phyloP scores from a whole-genome alignment of 2,113 vertebrate species.

The Pachycephala philippinensis region DNA sequence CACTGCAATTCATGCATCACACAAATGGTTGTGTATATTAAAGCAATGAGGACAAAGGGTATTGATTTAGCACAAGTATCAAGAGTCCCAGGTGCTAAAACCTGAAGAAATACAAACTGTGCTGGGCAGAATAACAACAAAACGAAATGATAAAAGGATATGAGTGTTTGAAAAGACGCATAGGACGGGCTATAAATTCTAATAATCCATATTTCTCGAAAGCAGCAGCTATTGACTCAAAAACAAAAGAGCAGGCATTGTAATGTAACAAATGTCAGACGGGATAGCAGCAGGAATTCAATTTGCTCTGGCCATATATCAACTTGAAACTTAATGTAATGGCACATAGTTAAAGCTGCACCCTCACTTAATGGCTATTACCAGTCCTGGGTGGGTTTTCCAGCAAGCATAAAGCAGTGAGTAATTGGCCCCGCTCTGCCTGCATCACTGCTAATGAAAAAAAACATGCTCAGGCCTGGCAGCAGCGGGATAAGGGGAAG shows the following conservation, averaged over 20 bases:
- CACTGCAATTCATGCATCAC: constrained; percentile 67
- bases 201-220: constrained; percentile 75
- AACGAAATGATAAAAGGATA: constrained; percentile 70
- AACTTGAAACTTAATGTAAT: constrained; percentile 65
- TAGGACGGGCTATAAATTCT: constrained; percentile 68
- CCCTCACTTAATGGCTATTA: constrained; percentile 67
- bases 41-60: constrained; percentile 67
- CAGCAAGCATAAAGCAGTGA: constrained; percentile 58
- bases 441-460: constrained; percentile 41
- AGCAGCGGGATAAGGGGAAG: background rate
- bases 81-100: constrained; percentile 67
- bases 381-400: constrained; percentile 61
- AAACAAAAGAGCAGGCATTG: constrained; percentile 68
- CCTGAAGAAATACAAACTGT: constrained; percentile 64
- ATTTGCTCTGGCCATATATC: constrained; percentile 66
- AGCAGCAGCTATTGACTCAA: constrained; percentile 71
- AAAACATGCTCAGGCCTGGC: background rate
- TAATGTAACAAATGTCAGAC: constrained; percentile 70
- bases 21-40: constrained; percentile 67
- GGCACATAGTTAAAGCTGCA: constrained; percentile 62
- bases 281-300: constrained; percentile 69
- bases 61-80: constrained; percentile 68
- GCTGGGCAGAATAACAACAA: constrained; percentile 62
- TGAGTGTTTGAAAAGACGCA: constrained; percentile 61
- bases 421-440: constrained; percentile 44